These are phyloP conservation scores for Heliconius hermathena DNA, from an alignment of 1,140 invertebrate genomes.

Conservation along the genomic window DNA sequence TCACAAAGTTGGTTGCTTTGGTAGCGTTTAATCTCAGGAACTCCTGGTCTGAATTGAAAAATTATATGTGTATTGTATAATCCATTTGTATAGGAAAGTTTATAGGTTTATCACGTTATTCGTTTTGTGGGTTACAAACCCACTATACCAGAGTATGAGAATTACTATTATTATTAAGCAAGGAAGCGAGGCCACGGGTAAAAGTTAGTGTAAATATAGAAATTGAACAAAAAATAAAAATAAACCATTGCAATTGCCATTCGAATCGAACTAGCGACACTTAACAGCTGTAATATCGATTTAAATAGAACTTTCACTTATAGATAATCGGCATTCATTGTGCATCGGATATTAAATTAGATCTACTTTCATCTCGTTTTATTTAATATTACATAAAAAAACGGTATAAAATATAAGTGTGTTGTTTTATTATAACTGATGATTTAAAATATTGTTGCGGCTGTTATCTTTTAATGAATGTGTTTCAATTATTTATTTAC, in stretches of 20 bases:
- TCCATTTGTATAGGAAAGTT: no score
- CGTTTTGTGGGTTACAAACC: no score
- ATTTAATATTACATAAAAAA: constrained; percentile 16
- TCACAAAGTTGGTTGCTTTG: no score
- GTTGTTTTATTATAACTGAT: not conserved
- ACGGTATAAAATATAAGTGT: not conserved
- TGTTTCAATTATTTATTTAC: not conserved
- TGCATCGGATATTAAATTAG: constrained; percentile 29
- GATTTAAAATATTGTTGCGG: not conserved
- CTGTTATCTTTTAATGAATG: no score
- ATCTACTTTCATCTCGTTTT: constrained; percentile 26
- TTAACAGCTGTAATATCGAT: not conserved
- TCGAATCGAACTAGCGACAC: not conserved
- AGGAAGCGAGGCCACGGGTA: no score
- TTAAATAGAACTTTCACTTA: constrained; percentile 24
- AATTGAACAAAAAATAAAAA: constrained; percentile 1
- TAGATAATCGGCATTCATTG: constrained; percentile 18
- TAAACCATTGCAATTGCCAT: not conserved
- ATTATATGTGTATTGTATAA: no score
- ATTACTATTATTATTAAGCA: no score
- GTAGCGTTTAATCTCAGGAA: no score
- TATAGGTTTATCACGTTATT: no score
- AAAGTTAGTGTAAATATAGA: not conserved
- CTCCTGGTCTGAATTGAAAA: no score
- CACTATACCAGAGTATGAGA: no score